Evolutionary conservation across 2,113 vertebrate genomes (phyloP).

Genomic region (Trachemys scripta): DNA sequence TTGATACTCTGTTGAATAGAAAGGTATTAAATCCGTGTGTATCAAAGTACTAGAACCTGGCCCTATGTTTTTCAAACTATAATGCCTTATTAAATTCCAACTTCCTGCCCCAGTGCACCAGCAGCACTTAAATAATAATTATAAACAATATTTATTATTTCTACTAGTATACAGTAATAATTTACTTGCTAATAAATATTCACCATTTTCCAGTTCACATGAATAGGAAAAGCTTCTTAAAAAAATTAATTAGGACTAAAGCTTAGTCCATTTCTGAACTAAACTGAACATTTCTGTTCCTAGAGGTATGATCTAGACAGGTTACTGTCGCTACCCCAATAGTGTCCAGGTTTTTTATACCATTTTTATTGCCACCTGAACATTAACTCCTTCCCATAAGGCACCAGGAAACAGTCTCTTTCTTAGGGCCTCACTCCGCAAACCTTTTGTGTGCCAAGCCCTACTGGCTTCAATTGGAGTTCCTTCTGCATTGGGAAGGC

Average conservation of each 20-base stretch:
- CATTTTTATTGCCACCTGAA: background rate
- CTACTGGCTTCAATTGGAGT: background rate
- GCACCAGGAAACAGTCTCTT: rapidly evolving
- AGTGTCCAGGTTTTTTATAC: rapidly evolving
- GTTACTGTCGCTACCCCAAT: rapidly evolving
- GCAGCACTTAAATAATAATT: background rate
- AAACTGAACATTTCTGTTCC: background rate
- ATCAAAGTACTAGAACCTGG: background rate
- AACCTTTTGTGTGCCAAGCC: background rate
- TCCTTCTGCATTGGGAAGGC: background rate
- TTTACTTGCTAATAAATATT: background rate
- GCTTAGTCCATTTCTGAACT: background rate
- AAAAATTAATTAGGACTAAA: background rate
- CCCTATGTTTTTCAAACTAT: background rate
- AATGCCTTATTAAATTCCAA: background rate
- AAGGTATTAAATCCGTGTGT: background rate
- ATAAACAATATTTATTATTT: background rate
- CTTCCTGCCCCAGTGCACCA: background rate
- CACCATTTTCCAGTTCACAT: rapidly evolving
- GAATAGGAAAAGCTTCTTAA: background rate
- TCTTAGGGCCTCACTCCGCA: background rate
- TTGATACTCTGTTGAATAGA: background rate
- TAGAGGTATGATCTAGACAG: rapidly evolving
- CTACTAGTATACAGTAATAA: background rate
- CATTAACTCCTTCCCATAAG: background rate